phyloP scores from a whole-genome alignment of 1,140 invertebrate species.

The Grapholita molesta region DNA sequence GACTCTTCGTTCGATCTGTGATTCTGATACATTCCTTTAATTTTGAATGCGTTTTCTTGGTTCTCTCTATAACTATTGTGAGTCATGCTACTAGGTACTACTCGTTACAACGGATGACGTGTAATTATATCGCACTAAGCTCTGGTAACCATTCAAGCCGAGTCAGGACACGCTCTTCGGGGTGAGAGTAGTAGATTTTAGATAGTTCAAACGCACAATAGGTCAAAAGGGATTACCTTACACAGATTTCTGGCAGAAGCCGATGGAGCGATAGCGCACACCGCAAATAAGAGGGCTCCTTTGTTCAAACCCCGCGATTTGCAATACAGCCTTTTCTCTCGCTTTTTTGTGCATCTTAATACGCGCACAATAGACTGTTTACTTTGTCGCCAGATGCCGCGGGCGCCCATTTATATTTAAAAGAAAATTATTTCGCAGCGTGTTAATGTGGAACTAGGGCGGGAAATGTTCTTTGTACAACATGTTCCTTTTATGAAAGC shows the following conservation, averaged over 20 bases:
- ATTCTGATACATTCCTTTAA: no score
- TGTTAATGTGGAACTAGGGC: slow-evolving; percentile 23
- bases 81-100: no score
- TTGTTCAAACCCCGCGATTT: slow-evolving; percentile 44
- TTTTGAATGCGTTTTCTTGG: no score
- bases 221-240: slow-evolving; percentile 27
- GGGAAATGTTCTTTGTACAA: neutral
- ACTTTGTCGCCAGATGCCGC: slow-evolving; percentile 14
- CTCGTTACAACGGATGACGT: no score
- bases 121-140: no score
- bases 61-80: no score
- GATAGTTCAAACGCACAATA: neutral
- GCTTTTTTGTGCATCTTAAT: slow-evolving; percentile 60
- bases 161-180: no score
- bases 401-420: neutral
- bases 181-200: no score
- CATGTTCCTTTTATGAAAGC: neutral
- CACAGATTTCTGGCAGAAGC: slow-evolving; percentile 5
- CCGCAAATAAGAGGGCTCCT: slow-evolving; percentile 65
- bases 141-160: no score
- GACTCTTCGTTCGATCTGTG: no score
- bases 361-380: slow-evolving; percentile 37
- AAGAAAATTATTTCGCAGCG: neutral
- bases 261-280: slow-evolving; percentile 45
- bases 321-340: slow-evolving; percentile 50